Conservation (phyloP, 1,140 invertebrate species). For the Bombus pascuorum region DNA sequence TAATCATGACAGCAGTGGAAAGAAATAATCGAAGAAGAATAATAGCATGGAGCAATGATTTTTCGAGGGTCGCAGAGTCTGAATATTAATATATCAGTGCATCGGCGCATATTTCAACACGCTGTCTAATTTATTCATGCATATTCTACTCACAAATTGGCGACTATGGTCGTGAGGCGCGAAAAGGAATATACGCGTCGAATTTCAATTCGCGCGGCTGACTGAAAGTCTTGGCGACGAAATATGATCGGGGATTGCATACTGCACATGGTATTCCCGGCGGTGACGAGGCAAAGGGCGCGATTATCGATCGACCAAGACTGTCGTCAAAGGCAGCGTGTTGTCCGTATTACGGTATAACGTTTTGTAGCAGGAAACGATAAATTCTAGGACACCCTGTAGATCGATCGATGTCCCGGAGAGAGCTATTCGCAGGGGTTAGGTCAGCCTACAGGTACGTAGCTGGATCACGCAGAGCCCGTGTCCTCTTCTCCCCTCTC, state of each 20-base stretch:
- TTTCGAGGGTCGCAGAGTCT: no score
- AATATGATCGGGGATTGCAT: not conserved
- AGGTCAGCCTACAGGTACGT: conserved; percentile 42
- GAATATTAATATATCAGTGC: no score
- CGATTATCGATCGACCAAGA: conserved; percentile 13
- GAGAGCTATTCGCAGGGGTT: conserved; percentile 34
- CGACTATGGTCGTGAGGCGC: no score
- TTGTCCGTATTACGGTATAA: conserved; percentile 1
- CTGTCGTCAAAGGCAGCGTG: conserved; percentile 6
- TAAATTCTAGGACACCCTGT: conserved; percentile 33
- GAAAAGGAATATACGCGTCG: not conserved
- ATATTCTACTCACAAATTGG: no score
- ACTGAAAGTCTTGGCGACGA: not conserved
- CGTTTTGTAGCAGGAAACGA: conserved; percentile 8
- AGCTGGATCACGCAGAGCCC: not conserved
- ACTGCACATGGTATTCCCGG: not conserved
- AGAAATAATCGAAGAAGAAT: no score
- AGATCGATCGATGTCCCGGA: conserved; percentile 38
- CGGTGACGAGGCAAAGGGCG: not conserved
- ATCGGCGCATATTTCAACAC: no score
- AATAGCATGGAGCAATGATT: no score
- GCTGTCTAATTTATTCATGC: no score
- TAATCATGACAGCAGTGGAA: no score
- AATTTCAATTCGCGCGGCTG: not conserved
- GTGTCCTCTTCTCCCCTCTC: not conserved